Base-by-base conservation (phyloP, 2,888 invertebrate species). In the Trichogramma dendrolimi region DNA sequence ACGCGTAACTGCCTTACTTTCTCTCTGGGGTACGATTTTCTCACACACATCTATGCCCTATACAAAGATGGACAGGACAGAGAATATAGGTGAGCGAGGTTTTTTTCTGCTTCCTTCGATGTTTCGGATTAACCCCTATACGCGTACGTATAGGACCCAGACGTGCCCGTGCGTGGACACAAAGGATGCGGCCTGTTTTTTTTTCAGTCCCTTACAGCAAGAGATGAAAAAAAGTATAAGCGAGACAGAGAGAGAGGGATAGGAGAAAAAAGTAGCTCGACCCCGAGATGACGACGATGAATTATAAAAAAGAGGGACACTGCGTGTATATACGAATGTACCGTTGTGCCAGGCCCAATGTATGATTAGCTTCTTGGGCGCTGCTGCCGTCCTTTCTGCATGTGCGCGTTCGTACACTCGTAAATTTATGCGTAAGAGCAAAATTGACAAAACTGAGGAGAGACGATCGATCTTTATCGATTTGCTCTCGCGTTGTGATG, bases 101-200 rank as follows among this genome's bases (percentile, higher is more conserved):
- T 55, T 65, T 60, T 65, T 65, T 55, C 43, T 60, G 55, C 64
- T 63, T 62, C 64, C 68, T 71, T 67, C 60, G 60, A 64, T 74
- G 74, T 74, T 74, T 74, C 68, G 66, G 68, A 67, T 70, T 66
- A 71, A 72, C 73, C 73, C 71, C 59, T 63, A 64, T 60, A 51
- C 63, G 14, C 60, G 63, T 63, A 65, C 60, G 2, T 14, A 14
- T 27, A 27, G 27, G 27, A 27, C 27, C 27, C 56, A 56, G 52
- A 61, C 47, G 53, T 55, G 56, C 39, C 54, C 52, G 55, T 50
- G 46, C 58, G 49, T 61, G 60, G 68, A 66, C 67, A 73, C 72
- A 73, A 74, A 71, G 67, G 69, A 70, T 70, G 63, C 70, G 69
- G 68, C 49, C 49, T 59, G 46, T 66, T 67, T 69, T 69, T 69